Conservation (phyloP, 1,140 invertebrate genomes). For the Argopecten irradians region DNA sequence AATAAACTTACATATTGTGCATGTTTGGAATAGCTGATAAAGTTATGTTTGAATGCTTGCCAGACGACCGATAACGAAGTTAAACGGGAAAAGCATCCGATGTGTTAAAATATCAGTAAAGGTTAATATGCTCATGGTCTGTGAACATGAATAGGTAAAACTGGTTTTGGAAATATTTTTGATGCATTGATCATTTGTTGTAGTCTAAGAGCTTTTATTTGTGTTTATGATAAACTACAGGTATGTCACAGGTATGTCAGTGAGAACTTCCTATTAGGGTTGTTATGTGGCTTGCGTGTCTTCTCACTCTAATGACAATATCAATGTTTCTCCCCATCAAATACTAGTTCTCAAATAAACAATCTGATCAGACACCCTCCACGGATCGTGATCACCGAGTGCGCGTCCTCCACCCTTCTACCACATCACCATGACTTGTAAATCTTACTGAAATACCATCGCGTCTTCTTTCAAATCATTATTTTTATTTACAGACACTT, state of each 20-base stretch:
- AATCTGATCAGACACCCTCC: background rate
- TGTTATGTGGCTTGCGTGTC: background rate
- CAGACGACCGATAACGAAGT: background rate
- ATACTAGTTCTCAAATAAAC: background rate
- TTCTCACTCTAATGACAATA: no score
- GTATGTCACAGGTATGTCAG: background rate
- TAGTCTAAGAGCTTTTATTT: no score
- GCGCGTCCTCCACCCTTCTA: background rate
- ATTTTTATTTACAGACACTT: no score
- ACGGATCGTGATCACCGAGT: background rate
- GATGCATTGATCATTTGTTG: no score
- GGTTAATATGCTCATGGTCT: no score
- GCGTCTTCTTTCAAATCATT: no score
- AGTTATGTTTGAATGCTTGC: background rate
- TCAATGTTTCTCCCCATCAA: background rate
- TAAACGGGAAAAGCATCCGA: background rate
- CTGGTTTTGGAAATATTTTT: no score
- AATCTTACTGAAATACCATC: no score
- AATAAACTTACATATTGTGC: background rate
- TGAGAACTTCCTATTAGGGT: background rate
- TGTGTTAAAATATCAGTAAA: background rate
- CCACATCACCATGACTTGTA: background rate
- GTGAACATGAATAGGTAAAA: background rate
- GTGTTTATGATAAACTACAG: no score
- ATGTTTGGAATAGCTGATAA: background rate